Percentiles rank a stretch among this genome's conserved stretches.
These are phyloP conservation scores for Bufo bufo DNA, from an alignment of 2,113 vertebrate genomes.

Conservation along the genomic window DNA sequence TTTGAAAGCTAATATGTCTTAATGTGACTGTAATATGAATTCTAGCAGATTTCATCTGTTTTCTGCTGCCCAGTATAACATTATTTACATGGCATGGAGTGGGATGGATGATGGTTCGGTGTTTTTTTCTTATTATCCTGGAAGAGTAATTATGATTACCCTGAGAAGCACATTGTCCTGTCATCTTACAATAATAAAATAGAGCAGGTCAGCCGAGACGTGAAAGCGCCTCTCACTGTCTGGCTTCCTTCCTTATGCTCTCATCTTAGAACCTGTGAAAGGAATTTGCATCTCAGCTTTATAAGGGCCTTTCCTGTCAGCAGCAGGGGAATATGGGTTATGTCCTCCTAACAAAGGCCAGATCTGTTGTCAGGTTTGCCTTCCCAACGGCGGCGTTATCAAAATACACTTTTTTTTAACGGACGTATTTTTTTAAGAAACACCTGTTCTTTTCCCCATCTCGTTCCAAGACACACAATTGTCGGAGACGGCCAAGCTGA, in stretches of 20 bases:
- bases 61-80: neutral
- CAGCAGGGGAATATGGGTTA: slow-evolving; percentile 78
- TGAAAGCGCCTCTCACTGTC: slow-evolving; percentile 42
- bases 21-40: neutral
- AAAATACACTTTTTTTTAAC: slow-evolving; percentile 61
- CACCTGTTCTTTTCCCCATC: slow-evolving; percentile 65
- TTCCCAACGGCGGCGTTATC: slow-evolving; percentile 61
- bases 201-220: slow-evolving; percentile 47
- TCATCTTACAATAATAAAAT: slow-evolving; percentile 38
- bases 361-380: slow-evolving; percentile 70
- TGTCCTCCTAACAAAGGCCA: slow-evolving; percentile 76
- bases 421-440: neutral
- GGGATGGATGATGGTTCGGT: neutral
- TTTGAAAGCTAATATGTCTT: neutral
- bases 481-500: neutral
- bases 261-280: slow-evolving; percentile 61
- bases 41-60: neutral
- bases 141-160: slow-evolving; percentile 48
- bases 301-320: slow-evolving; percentile 64
- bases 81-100: neutral
- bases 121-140: neutral
- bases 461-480: slow-evolving; percentile 25
- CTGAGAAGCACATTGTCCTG: slow-evolving; percentile 13
- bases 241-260: slow-evolving; percentile 53
- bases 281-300: slow-evolving; percentile 67